These are phyloP conservation scores for Heliconius aoede DNA, from an alignment of 2,888 invertebrate species.

Conservation along the genomic window DNA sequence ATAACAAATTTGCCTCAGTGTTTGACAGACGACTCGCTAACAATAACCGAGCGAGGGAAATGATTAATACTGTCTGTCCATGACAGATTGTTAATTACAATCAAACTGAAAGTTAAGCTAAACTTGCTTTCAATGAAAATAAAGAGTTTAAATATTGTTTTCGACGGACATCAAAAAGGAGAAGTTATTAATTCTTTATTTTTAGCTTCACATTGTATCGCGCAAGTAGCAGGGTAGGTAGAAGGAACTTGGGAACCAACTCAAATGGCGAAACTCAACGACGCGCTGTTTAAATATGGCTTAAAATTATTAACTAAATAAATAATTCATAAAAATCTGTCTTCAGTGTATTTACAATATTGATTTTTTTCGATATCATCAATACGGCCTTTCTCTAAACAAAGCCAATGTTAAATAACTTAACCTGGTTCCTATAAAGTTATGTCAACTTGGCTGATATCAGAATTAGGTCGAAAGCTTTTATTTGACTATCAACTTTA, in stretches of 20 bases:
- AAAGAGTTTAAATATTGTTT: not conserved
- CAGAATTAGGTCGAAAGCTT: slow-evolving; percentile 15
- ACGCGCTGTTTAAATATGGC: too few relatives aligned
- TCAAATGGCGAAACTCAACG: not conserved
- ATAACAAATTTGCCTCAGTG: slow-evolving; percentile 13
- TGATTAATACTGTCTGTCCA: slow-evolving; percentile 52
- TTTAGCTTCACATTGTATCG: not conserved
- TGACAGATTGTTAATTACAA: slow-evolving; percentile 54
- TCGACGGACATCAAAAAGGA: not conserved
- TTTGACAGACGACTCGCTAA: slow-evolving; percentile 28
- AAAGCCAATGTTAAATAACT: slow-evolving; percentile 6
- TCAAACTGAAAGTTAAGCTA: slow-evolving; percentile 24
- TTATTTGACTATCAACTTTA: not conserved
- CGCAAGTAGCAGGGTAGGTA: not conserved
- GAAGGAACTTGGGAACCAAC: not conserved
- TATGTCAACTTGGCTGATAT: slow-evolving; percentile 10
- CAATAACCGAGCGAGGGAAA: slow-evolving; percentile 43
- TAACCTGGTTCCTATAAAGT: slow-evolving; percentile 16
- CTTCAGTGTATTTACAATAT: not conserved
- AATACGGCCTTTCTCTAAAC: not conserved
- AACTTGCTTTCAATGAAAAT: not conserved
- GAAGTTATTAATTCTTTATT: not conserved
- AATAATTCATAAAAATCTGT: too few relatives aligned
- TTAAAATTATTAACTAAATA: too few relatives aligned
- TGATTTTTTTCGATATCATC: not conserved